Evolutionary conservation across 2,797 vertebrate genomes (phyloP).

Genomic region (Hoplostethus mediterraneus): DNA sequence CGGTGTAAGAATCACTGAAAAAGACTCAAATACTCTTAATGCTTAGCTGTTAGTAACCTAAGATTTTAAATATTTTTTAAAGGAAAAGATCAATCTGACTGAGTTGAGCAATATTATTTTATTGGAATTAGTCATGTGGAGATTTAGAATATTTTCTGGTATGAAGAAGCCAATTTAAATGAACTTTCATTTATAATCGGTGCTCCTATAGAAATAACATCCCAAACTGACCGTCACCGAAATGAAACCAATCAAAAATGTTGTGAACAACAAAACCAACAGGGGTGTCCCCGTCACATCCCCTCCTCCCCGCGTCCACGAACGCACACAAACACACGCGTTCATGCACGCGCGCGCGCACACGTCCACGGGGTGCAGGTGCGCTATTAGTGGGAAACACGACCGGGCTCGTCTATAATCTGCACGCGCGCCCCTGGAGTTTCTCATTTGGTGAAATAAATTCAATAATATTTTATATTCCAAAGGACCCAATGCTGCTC

Average conservation of each 20-base stretch:
- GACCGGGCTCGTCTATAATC: conserved; percentile 79
- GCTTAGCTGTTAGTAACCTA: conserved; percentile 13
- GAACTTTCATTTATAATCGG: not conserved
- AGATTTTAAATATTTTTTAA: not conserved
- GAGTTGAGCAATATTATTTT: not conserved
- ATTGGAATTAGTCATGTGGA: not conserved
- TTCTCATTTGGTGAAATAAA: conserved; percentile 72
- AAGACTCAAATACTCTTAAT: conserved; percentile 17
- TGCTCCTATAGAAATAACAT: not conserved
- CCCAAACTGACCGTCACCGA: conserved; percentile 35
- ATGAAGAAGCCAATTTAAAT: not conserved
- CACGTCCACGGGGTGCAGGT: conserved; percentile 80
- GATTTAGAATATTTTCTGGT: not conserved
- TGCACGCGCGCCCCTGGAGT: conserved; percentile 73
- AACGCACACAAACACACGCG: conserved; percentile 38
- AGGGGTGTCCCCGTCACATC: conserved; percentile 72
- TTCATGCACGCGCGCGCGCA: conserved; percentile 55
- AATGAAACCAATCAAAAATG: conserved; percentile 27
- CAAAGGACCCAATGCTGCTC: conserved; percentile 22
- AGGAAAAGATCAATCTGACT: not conserved
- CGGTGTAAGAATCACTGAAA: not conserved
- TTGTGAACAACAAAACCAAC: conserved; percentile 33
- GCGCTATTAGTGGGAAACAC: conserved; percentile 80
- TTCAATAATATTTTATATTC: conserved; percentile 71
- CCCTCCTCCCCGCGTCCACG: conserved; percentile 47